Evolutionary conservation across 2,797 vertebrate genomes (phyloP), one percentile per base, ranked within the genome.

Genomic region (Neoniphon sammara): DNA sequence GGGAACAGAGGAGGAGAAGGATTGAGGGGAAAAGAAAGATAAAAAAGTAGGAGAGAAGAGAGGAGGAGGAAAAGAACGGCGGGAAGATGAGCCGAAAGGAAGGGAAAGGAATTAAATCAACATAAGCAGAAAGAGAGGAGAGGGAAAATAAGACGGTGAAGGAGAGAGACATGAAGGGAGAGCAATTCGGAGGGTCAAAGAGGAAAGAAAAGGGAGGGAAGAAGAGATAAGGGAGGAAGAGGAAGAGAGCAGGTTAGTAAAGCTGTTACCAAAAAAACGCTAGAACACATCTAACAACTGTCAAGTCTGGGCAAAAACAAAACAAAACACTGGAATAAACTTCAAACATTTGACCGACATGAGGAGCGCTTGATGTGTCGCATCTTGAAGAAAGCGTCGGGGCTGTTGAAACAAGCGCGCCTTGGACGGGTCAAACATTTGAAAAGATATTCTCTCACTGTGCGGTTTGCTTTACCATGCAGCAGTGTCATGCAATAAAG

Each of bases 241-340:
- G 88, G 78, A 91, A 93, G 80, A 94, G 85, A 88, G 82, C 82
- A 88, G 81, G 85, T 95, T 95, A 94, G 92, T 94, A 80, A 81
- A 84, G 84, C 83, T 63, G 71, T 87, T 68, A 82, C 12, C n/a
- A n/a, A 82, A 61, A 80, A 88, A 73, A 21, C 77, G 79, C 69
- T 47, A 23, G 46, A 78, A 84, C 50, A 77, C 36, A 52, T 81
- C 31, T 49, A 67, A 76, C 5, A 74, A 56, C 58, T 25, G 25
- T 74, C 70, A 34, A 12, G 21, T 17, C 25, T 27, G 15, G 23
- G 15, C 15, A 56, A 31, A 56, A 55, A 44, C 18, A 11, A 27
- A 34, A 5, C 31, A 34, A 8, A 7, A 34, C 5, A 3, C 25
- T 15, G 27, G 23, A 30, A 27, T 6, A 55, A 23, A 17, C 9